A percentile compares a stretch with the other conserved stretches of the same genome.
Conservation (phyloP, 2,113 vertebrate genomes). For the Cranoglanis bouderius region DNA sequence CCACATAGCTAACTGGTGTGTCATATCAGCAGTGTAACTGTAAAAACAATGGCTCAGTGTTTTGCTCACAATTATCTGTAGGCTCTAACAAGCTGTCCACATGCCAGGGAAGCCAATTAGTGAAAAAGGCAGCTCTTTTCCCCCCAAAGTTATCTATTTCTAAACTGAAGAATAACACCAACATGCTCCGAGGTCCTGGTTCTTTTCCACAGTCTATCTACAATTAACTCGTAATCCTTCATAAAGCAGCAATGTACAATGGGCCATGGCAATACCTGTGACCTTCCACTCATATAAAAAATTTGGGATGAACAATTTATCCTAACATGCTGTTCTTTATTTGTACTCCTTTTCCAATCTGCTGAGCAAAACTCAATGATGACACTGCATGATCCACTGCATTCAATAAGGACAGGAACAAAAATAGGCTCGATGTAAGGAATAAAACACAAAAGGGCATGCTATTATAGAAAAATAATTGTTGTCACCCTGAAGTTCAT, state of each 20-base stretch:
- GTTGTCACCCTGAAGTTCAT: neutral
- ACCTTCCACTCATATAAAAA: conserved; percentile 38
- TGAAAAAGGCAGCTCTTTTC: neutral
- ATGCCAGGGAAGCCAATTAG: conserved; percentile 51
- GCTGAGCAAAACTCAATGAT: neutral
- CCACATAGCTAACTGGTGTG: conserved; percentile 29
- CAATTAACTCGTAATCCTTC: conserved; percentile 27
- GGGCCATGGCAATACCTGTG: neutral
- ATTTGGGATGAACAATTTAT: conserved; percentile 38
- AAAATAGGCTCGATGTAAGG: neutral
- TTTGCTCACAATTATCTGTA: conserved; percentile 39
- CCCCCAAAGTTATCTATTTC: conserved; percentile 15
- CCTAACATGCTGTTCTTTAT: conserved; percentile 36
- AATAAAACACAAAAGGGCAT: neutral
- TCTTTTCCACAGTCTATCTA: neutral
- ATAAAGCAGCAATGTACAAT: conserved; percentile 39
- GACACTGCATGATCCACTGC: neutral
- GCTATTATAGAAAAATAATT: neutral
- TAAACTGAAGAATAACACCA: conserved; percentile 39
- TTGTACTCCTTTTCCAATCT: conserved; percentile 30
- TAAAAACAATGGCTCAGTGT: conserved; percentile 21
- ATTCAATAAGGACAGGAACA: neutral
- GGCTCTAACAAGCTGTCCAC: conserved; percentile 37
- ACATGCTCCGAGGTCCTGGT: conserved; percentile 2
- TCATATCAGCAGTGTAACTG: conserved; percentile 28